Evolutionary conservation across 2,113 vertebrate species (phyloP), one percentile per base, ranked within the genome.

Genomic region (Pseudorhombus dupliciocellatus): DNA sequence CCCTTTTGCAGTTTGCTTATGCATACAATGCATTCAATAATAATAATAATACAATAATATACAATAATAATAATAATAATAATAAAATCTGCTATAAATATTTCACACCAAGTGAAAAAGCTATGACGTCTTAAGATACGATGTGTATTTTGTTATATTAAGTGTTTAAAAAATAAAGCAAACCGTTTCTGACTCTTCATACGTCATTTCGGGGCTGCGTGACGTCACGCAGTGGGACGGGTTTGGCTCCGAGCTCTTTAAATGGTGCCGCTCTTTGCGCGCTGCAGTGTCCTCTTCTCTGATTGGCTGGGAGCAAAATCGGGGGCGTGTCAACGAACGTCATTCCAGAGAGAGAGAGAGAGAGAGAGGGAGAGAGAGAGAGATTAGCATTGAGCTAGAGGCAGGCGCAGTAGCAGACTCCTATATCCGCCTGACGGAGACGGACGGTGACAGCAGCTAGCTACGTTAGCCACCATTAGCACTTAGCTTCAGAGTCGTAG

Each of bases 391-490:
- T 31, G 78, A 77, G 73, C 24, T 11, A 53, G 62, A 80, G 64
- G 82, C 80, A 87, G 82, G 87, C 90, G 87, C 90, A 84, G 85
- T 57, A 74, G 77, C 75, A 79, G 59, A 63, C 68, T 68, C 11
- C 34, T 73, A 66, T 40, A 89, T 82, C 85, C 77, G 75, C 70
- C 46, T 67, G 46, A 65, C 51, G 42, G 74, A 78, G 77, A 84
- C 73, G 54, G 52, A 77, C 70, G 79, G 75, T 68, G 70, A 70
- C 81, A 83, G 81, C 85, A 87, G 87, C 88, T 89, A 90, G 89
- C 90, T 70, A 24, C 70, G 28, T 88, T 91, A 91, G 90, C 89
- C 9, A 1, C 46, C 69, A 76, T 82, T 88, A 91, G 89, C 86
- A 51, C 70, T 83, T 84, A 88, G 87, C 88, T 58, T 59, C 70